phyloP scores from a whole-genome alignment of 2,797 vertebrate genomes.

The Eleutherodactylus coqui region DNA sequence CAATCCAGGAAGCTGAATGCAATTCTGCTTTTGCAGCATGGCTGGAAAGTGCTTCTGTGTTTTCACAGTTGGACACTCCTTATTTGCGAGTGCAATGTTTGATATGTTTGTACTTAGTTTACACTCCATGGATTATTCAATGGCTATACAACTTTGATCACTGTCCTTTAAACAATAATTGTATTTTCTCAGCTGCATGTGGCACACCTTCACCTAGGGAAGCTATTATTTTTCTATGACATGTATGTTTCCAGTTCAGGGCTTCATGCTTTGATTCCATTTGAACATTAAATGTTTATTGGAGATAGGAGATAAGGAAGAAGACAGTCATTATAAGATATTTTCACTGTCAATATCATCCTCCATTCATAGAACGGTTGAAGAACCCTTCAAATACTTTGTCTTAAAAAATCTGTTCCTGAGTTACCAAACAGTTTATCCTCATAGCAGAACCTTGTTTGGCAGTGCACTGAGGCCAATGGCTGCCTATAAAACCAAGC shows the following conservation, averaged over 20 bases:
- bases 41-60: background rate
- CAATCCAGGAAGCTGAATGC: background rate
- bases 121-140: conserved; percentile 8
- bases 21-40: background rate
- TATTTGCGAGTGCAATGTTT: background rate
- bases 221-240: background rate
- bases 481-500: background rate
- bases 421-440: background rate
- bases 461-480: background rate
- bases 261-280: background rate
- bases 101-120: conserved; percentile 25
- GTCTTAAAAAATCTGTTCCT: no score
- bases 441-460: background rate
- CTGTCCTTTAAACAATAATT: background rate
- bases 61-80: conserved; percentile 1
- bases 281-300: background rate
- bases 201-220: background rate
- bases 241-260: background rate
- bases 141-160: conserved; percentile 33
- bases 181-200: conserved; percentile 45
- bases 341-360: no score
- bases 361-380: no score
- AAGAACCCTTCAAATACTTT: background rate
- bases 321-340: no score
- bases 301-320: no score